phyloP scores from a whole-genome alignment of 2,797 vertebrate genomes.

The Urocyon cinereoargenteus region DNA sequence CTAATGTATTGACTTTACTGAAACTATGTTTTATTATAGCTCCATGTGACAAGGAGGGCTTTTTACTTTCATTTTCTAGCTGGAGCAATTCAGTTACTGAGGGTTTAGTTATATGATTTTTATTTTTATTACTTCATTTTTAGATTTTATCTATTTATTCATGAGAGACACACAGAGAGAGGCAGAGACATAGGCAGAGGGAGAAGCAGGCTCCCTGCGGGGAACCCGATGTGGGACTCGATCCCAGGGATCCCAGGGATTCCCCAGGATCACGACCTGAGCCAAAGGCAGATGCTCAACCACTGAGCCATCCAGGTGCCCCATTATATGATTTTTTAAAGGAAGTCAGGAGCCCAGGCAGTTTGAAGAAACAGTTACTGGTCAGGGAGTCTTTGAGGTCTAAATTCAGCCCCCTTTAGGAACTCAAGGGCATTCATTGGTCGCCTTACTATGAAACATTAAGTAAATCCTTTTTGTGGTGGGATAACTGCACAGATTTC shows the following conservation, averaged over 20 bases:
- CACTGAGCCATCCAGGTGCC: too few relatives aligned
- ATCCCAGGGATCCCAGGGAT: too few relatives aligned
- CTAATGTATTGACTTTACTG: not conserved
- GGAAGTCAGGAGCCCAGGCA: not conserved
- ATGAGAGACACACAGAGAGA: too few relatives aligned
- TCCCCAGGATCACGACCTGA: too few relatives aligned
- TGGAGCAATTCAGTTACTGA: not conserved
- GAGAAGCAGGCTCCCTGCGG: too few relatives aligned
- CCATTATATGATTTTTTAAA: not conserved
- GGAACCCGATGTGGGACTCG: too few relatives aligned
- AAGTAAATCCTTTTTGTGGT: constrained; percentile 27
- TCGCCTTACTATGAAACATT: constrained; percentile 29
- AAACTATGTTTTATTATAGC: not conserved
- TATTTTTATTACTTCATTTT: too few relatives aligned
- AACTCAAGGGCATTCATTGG: not conserved
- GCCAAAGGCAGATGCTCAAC: too few relatives aligned
- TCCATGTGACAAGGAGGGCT: not conserved
- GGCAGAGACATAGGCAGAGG: too few relatives aligned
- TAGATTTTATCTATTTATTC: too few relatives aligned
- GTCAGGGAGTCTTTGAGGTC: not conserved
- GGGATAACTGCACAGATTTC: constrained; percentile 57
- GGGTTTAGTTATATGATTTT: not conserved
- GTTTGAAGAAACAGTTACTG: not conserved
- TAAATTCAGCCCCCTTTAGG: constrained; percentile 28
- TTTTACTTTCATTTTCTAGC: constrained; percentile 63